Evolutionary conservation across 2,888 invertebrate genomes (phyloP), one percentile per base, ranked within the genome.

Genomic region (Apamea monoglypha): DNA sequence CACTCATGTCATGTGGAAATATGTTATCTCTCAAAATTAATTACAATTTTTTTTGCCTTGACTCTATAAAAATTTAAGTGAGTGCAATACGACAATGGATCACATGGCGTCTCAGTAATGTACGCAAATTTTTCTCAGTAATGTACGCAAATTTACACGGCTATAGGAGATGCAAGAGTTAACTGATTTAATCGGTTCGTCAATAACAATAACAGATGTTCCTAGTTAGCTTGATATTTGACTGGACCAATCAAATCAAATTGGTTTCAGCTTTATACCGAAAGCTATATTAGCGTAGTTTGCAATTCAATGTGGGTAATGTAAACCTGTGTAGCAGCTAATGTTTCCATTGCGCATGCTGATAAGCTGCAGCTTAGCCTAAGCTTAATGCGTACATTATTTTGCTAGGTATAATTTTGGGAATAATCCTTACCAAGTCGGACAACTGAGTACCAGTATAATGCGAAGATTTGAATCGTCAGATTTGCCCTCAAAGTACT

Each of bases 291-390:
- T 64, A 66, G 53, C n/a, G 2, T 36, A 25, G 74, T 81, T 80
- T 50, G 36, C 53, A 82, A 80, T 80, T 74, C 68, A 74, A 68
- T 40, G 53, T 36, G 18, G 40, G 18, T 66, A 79, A 80, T 59
- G 56, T 36, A 6, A 63, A 16, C 3, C 5, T 18, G 36, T 59
- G 47, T 50, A 59, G 56, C 29, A 40, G 74, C 25, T 82, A 63
- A 81, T 81, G 68, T 50, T 16, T 36, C 36, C 69, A 82, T 81
- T 81, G 76, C 56, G 82, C 47, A 74, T 82, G 82, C 82, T 63
- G 47, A 56, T 47, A 6, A 12, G 5, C 32, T 73, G 21, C 56
- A 63, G 61, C 29, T 80, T 36, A 75, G 16, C 2, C 73, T 40
- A 1, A 59, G 32, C 50, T 64, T 21, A 29, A 14, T 29, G 53